phyloP scores from a whole-genome alignment of 2,888 invertebrate genomes.

The Romanomermis culicivorax region DNA sequence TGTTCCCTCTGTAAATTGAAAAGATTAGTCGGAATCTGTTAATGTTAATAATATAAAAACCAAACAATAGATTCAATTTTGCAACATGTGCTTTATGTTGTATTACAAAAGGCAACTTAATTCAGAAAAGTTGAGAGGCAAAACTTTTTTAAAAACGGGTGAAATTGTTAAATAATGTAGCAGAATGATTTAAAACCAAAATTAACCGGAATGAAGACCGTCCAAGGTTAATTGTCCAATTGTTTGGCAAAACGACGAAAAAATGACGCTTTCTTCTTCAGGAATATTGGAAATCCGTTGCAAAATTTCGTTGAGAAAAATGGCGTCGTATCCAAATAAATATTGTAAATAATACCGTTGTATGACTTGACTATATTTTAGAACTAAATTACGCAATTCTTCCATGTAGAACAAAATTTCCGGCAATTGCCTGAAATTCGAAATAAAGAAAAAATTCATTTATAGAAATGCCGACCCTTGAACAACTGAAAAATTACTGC shows the following conservation, averaged over 20 bases:
- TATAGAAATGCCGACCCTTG: not conserved
- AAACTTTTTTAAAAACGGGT: not conserved
- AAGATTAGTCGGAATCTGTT: no score
- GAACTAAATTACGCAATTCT: constrained; percentile 65
- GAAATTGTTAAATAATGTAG: not conserved
- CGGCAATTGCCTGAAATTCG: constrained; percentile 52
- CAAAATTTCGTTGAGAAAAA: constrained; percentile 53
- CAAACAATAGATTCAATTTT: no score
- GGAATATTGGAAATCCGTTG: constrained; percentile 37
- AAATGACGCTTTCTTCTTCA: constrained; percentile 79
- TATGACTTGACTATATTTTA: constrained; percentile 87
- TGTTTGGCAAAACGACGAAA: constrained; percentile 72
- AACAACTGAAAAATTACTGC: no score
- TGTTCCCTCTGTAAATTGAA: constrained; percentile 62
- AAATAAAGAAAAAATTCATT: constrained; percentile 1
- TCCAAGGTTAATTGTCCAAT: constrained; percentile 35
- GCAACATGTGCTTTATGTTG: no score
- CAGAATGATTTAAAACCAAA: no score
- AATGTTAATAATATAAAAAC: no score
- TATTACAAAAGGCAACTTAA: no score
- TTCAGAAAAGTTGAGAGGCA: not conserved
- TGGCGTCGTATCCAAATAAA: constrained; percentile 80
- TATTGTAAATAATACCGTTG: constrained; percentile 95
- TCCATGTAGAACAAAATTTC: constrained; percentile 95
- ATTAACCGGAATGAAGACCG: constrained; percentile 4